phyloP scores from a whole-genome alignment of 2,888 invertebrate genomes.

The Spodoptera exigua region DNA sequence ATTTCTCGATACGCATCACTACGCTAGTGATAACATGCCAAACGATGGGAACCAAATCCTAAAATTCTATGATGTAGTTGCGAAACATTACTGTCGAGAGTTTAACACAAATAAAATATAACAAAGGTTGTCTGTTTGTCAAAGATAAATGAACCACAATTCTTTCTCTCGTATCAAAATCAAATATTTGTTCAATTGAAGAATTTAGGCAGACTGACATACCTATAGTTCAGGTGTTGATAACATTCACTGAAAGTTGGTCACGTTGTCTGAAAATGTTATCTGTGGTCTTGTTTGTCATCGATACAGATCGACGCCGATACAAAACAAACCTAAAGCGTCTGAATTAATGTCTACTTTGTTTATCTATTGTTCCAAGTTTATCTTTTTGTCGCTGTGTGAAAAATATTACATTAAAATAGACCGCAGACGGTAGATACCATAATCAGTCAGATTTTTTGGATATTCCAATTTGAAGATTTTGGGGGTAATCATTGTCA shows the following conservation, averaged over 20 bases:
- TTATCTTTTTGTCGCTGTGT: slow-evolving; percentile 13
- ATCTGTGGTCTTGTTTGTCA: slow-evolving; percentile 57
- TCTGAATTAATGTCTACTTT: slow-evolving; percentile 7
- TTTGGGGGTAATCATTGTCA: neutral
- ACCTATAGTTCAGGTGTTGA: slow-evolving; percentile 56
- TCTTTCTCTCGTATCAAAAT: slow-evolving; percentile 54
- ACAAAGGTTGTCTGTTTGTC: slow-evolving; percentile 63
- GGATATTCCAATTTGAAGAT: slow-evolving; percentile 1
- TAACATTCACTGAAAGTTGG: slow-evolving; percentile 55
- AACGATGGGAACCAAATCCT: slow-evolving; percentile 69
- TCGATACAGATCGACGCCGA: slow-evolving; percentile 36
- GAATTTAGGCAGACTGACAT: slow-evolving; percentile 59
- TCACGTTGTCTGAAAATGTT: slow-evolving; percentile 55
- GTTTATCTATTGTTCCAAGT: slow-evolving; percentile 17
- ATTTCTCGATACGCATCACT: slow-evolving; percentile 70
- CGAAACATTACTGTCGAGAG: slow-evolving; percentile 67
- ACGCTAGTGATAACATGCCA: slow-evolving; percentile 70
- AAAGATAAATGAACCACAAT: slow-evolving; percentile 52
- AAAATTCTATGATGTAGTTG: slow-evolving; percentile 63
- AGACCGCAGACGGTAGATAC: slow-evolving; percentile 22
- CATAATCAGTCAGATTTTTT: slow-evolving; percentile 14
- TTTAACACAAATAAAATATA: slow-evolving; percentile 53
- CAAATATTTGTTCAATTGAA: slow-evolving; percentile 66
- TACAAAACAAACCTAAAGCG: slow-evolving; percentile 16
- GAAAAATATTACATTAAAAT: slow-evolving; percentile 24